Evolutionary conservation across 2,113 vertebrate species (phyloP).

Genomic region (Gracilinanus agilis): DNA sequence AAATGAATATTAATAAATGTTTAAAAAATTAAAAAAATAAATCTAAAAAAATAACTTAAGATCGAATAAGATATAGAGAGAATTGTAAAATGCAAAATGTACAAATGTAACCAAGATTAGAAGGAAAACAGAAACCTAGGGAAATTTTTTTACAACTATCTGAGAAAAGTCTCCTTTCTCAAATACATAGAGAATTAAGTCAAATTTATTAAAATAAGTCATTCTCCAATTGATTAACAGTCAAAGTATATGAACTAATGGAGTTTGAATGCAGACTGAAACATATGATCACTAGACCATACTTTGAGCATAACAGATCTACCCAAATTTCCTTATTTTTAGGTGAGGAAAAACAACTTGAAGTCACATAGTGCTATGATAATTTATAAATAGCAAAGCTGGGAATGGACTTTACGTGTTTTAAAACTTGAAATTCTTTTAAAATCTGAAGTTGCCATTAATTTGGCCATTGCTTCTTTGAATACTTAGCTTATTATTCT

Average conservation of each 20-base stretch:
- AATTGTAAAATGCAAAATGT: too few species aligned
- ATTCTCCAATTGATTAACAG: too few species aligned
- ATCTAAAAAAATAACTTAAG: background rate
- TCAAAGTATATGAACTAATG: background rate
- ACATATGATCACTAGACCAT: background rate
- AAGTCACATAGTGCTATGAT: background rate
- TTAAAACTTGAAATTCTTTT: slow-evolving; percentile 42
- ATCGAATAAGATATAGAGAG: too few species aligned
- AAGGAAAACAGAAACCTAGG: too few species aligned
- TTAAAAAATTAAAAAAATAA: too few species aligned
- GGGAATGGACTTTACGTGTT: background rate
- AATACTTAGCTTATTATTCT: background rate
- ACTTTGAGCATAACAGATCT: background rate
- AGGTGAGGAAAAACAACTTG: background rate
- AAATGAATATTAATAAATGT: too few species aligned
- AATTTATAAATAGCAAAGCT: background rate
- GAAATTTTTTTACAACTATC: too few species aligned
- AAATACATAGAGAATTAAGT: too few species aligned
- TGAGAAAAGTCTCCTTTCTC: too few species aligned
- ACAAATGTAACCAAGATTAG: too few species aligned
- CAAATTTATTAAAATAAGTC: too few species aligned
- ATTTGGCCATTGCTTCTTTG: background rate
- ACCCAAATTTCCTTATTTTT: background rate
- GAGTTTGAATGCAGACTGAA: background rate
- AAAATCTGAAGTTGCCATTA: slow-evolving; percentile 21